A percentile compares a stretch with the other conserved stretches of the same genome.
These are phyloP conservation scores for Cirrhinus molitorella DNA, from an alignment of 2,797 vertebrate genomes.

Conservation along the genomic window DNA sequence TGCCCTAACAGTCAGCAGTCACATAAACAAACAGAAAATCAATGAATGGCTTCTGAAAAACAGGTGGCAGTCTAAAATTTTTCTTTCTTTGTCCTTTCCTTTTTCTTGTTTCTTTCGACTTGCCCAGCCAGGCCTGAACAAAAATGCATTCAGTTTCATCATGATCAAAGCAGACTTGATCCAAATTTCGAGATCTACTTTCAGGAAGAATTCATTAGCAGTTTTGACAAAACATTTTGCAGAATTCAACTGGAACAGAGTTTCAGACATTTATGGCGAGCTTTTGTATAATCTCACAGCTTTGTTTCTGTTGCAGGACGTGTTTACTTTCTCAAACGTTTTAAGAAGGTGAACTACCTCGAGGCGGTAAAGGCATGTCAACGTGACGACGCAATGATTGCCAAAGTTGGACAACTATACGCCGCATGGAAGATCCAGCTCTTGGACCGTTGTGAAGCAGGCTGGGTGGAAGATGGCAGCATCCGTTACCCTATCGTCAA, in stretches of 20 bases:
- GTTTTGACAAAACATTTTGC: constrained; percentile 53
- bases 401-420: constrained; percentile 94
- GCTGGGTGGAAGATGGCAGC: constrained; percentile 93
- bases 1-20: constrained; percentile 69
- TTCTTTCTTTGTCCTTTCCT: constrained; percentile 32
- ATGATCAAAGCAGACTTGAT: constrained; percentile 52
- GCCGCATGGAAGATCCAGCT: constrained; percentile 95
- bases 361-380: constrained; percentile 89
- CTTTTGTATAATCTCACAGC: background rate
- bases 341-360: constrained; percentile 88
- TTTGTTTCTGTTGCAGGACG: constrained; percentile 77
- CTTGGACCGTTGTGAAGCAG: constrained; percentile 92
- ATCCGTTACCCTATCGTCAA: constrained; percentile 96
- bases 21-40: constrained; percentile 74
- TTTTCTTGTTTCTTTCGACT: constrained; percentile 12
- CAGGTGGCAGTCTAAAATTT: constrained; percentile 20
- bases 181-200: constrained; percentile 53
- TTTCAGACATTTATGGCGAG: background rate
- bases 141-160: constrained; percentile 47
- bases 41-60: constrained; percentile 63
- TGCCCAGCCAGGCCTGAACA: constrained; percentile 36
- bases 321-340: constrained; percentile 94
- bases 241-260: background rate
- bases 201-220: constrained; percentile 59
- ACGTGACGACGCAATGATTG: constrained; percentile 81